These are phyloP conservation scores for Diaprepes abbreviatus DNA, from an alignment of 2,888 invertebrate genomes.

Conservation along the genomic window DNA sequence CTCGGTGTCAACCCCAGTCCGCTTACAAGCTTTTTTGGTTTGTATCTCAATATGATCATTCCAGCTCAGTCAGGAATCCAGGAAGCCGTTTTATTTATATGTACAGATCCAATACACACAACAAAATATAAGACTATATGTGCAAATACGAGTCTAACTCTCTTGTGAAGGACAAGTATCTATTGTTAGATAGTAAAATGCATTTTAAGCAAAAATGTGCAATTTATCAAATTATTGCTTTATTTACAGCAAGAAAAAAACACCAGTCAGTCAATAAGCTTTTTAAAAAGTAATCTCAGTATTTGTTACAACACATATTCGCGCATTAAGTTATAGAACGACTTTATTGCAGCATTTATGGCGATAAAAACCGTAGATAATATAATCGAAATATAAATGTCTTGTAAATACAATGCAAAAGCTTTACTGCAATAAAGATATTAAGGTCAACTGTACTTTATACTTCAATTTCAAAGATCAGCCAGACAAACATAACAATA, in stretches of 20 bases:
- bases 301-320: background rate
- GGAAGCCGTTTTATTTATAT: too few relatives aligned
- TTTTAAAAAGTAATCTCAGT: background rate
- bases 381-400: background rate
- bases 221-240: too few relatives aligned
- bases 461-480: too few relatives aligned
- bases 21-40: too few relatives aligned
- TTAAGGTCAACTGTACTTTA: background rate
- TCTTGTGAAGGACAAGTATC: too few relatives aligned
- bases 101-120: too few relatives aligned
- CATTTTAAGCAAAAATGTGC: too few relatives aligned
- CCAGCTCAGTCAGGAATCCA: too few relatives aligned
- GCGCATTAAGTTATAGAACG: background rate
- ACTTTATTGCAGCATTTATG: background rate
- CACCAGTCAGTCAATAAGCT: background rate
- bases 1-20: too few relatives aligned
- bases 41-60: too few relatives aligned
- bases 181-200: background rate
- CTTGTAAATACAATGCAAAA: background rate
- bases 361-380: background rate
- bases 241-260: constrained; percentile 1
- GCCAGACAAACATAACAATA: background rate
- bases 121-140: too few relatives aligned
- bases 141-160: too few relatives aligned
- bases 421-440: background rate